phyloP scores from a whole-genome alignment of 2,888 invertebrate genomes.

The Eledona agricola region DNA sequence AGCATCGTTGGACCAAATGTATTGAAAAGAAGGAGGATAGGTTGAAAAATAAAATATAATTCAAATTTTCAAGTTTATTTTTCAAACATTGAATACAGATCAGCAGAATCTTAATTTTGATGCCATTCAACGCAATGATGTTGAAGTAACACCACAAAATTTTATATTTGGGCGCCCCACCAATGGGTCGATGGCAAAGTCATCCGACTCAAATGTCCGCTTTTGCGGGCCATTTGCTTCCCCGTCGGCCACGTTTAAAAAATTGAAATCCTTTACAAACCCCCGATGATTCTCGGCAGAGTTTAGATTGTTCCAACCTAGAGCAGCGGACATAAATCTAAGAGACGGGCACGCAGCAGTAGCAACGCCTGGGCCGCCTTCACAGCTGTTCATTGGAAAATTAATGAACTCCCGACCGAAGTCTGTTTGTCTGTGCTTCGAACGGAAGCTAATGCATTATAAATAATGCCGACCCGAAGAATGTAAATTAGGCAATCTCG shows the following conservation, averaged over 20 bases:
- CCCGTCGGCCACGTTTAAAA: conserved; percentile 44
- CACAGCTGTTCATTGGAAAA: conserved; percentile 51
- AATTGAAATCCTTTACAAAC: conserved; percentile 47
- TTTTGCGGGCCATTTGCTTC: conserved; percentile 28
- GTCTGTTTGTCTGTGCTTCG: conserved; percentile 48
- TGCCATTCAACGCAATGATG: no score
- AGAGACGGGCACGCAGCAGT: conserved; percentile 39
- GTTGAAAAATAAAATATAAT: no score
- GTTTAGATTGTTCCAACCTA: conserved; percentile 41
- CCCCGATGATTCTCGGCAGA: conserved; percentile 45
- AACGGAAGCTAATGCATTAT: conserved; percentile 51
- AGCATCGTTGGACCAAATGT: no score
- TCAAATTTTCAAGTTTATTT: no score
- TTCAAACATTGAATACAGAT: no score
- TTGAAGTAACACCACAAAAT: no score
- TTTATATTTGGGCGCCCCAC: conserved; percentile 3
- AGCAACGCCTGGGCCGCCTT: conserved; percentile 38
- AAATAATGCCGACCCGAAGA: conserved; percentile 51
- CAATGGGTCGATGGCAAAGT: conserved; percentile 4
- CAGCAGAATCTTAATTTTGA: no score
- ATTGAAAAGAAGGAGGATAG: no score
- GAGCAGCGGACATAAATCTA: conserved; percentile 41
- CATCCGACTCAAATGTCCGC: conserved; percentile 14
- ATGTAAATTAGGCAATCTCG: conserved; percentile 43
- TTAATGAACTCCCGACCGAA: conserved; percentile 48